A percentile compares a stretch with the other conserved stretches of the same genome.
These are phyloP conservation scores for Dermochelys coriacea DNA, from an alignment of 2,797 vertebrate species.

Conservation along the genomic window DNA sequence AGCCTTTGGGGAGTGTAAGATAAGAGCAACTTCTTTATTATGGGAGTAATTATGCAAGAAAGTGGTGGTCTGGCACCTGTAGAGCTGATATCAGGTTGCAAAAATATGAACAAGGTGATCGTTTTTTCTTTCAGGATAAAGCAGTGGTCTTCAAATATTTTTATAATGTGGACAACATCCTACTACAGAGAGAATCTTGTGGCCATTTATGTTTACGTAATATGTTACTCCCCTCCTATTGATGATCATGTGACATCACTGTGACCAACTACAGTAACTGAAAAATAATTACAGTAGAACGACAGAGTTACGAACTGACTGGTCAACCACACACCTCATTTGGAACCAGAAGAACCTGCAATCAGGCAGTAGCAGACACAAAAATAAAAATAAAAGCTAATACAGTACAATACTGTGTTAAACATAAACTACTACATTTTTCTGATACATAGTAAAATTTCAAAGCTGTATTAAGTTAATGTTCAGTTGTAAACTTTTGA, in stretches of 20 bases:
- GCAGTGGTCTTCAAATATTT: not conserved
- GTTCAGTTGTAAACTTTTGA: too few species aligned
- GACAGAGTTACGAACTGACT: too few species aligned
- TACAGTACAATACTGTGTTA: too few species aligned
- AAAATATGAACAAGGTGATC: not conserved
- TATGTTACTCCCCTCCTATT: not conserved
- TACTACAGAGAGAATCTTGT: not conserved
- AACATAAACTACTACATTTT: too few species aligned
- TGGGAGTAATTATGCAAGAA: not conserved
- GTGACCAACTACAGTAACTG: not conserved
- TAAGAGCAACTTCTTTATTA: not conserved
- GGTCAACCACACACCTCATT: too few species aligned
- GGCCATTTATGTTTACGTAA: not conserved
- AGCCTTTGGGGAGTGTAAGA: not conserved
- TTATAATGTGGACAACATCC: not conserved
- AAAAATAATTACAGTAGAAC: not conserved
- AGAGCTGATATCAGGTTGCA: not conserved
- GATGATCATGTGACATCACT: not conserved
- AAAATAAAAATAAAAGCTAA: too few species aligned
- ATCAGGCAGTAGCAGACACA: too few species aligned
- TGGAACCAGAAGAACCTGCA: too few species aligned
- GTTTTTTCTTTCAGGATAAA: not conserved
- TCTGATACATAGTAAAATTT: too few species aligned
- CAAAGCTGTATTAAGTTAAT: too few species aligned
- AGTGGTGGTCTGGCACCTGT: rapidly evolving